Conservation (phyloP, 2,888 invertebrate genomes). For the Phragmatobia fuliginosa region DNA sequence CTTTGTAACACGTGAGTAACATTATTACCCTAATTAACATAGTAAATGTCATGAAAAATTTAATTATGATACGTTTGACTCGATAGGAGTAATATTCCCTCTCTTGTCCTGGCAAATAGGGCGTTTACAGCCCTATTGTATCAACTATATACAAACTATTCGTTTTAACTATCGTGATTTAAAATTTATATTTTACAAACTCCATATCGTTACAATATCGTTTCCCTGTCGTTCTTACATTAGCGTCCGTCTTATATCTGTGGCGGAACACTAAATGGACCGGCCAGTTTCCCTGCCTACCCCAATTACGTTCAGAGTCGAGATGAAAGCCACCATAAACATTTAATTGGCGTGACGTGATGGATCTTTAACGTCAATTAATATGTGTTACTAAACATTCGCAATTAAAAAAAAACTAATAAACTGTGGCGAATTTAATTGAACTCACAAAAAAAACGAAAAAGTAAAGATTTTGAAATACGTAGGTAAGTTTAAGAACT, state of each 20-base stretch:
- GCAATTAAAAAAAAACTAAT: conserved; percentile 5
- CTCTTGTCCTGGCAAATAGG: too few species aligned
- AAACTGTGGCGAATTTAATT: conserved; percentile 20
- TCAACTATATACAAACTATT: too few species aligned
- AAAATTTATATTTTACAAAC: not conserved
- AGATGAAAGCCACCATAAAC: conserved; percentile 55
- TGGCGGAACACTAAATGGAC: conserved; percentile 47
- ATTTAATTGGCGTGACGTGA: conserved; percentile 44
- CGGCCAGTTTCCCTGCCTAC: conserved; percentile 50
- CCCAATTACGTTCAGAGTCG: conserved; percentile 55
- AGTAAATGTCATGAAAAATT: too few species aligned
- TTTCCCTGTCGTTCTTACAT: conserved; percentile 31
- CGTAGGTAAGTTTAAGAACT: not conserved
- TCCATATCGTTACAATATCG: conserved; percentile 12
- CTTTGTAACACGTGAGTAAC: too few species aligned
- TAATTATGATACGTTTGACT: too few species aligned
- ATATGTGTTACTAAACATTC: conserved; percentile 18
- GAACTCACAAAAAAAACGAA: not conserved
- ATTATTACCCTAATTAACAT: too few species aligned
- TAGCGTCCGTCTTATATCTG: conserved; percentile 42
- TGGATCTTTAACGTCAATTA: conserved; percentile 19
- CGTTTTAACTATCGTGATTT: not conserved
- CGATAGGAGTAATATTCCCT: too few species aligned
- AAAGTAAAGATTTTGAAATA: not conserved
- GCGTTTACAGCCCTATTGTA: too few species aligned